Percentiles rank a stretch among this genome's conserved stretches.
phyloP scores from a whole-genome alignment of 2,888 invertebrate species.

The Homarus gammarus region DNA sequence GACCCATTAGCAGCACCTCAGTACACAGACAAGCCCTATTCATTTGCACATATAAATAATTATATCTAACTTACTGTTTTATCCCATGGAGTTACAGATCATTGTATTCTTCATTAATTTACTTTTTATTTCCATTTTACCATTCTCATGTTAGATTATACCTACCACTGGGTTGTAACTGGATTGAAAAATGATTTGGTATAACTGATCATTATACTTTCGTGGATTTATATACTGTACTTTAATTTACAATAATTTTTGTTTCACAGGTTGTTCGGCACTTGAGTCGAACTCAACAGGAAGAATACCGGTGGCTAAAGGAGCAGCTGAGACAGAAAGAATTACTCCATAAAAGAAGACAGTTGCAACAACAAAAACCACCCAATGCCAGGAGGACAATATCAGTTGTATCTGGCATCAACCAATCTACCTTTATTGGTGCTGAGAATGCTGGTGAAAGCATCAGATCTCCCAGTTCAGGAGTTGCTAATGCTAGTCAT shows the following conservation, averaged over 20 bases:
- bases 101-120: background rate
- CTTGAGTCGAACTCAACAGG: slow-evolving; percentile 59
- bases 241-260: background rate
- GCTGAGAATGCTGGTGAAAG: background rate
- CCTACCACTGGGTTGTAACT: no score
- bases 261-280: slow-evolving; percentile 57
- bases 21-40: no score
- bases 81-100: no score
- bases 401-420: background rate
- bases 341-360: slow-evolving; percentile 30
- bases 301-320: slow-evolving; percentile 56
- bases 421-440: background rate
- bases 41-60: no score
- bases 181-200: no score
- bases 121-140: background rate
- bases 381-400: background rate
- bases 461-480: background rate
- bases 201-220: no score
- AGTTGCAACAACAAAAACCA: slow-evolving; percentile 35
- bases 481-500: background rate
- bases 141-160: no score
- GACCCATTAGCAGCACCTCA: no score
- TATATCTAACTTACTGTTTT: background rate
- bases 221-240: no score
- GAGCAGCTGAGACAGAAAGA: slow-evolving; percentile 56